These are phyloP conservation scores for Marronus borbonicus DNA, from an alignment of 2,888 invertebrate species.

Conservation along the genomic window DNA sequence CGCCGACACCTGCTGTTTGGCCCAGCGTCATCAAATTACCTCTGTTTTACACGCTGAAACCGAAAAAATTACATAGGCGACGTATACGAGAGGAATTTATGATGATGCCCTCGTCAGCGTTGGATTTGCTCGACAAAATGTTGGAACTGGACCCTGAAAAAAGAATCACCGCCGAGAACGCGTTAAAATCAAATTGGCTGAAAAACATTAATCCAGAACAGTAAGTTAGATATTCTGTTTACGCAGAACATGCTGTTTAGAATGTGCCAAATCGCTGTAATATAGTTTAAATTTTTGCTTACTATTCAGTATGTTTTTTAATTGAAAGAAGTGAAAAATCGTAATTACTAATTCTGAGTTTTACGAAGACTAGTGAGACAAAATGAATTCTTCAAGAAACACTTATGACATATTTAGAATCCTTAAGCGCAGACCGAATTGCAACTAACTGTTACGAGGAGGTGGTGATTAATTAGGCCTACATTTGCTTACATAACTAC, in stretches of 20 bases:
- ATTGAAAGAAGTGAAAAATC: no score
- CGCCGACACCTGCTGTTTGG: conserved; percentile 97
- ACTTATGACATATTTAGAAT: no score
- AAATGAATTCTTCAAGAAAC: no score
- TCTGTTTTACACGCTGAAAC: conserved; percentile 91
- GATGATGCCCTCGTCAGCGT: conserved; percentile 89
- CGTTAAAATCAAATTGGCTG: conserved; percentile 93
- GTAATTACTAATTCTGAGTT: no score
- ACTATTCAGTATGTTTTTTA: no score
- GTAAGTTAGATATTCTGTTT: conserved; percentile 73
- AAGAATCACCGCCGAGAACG: conserved; percentile 94
- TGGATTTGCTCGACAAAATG: conserved; percentile 96
- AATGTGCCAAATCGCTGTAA: background rate
- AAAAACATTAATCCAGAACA: conserved; percentile 91
- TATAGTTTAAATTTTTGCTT: conserved; percentile 5
- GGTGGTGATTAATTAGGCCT: no score
- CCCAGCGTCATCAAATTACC: conserved; percentile 95
- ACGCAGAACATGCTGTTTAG: no score
- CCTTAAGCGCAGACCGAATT: no score
- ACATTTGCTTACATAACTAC: no score
- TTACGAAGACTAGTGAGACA: no score
- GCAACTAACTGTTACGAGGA: no score
- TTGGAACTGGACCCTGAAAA: conserved; percentile 95
- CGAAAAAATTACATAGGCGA: conserved; percentile 91
- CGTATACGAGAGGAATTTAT: conserved; percentile 93